These are phyloP conservation scores for Drosophila infuscata DNA, from an alignment of 2,888 invertebrate species.

Conservation along the genomic window DNA sequence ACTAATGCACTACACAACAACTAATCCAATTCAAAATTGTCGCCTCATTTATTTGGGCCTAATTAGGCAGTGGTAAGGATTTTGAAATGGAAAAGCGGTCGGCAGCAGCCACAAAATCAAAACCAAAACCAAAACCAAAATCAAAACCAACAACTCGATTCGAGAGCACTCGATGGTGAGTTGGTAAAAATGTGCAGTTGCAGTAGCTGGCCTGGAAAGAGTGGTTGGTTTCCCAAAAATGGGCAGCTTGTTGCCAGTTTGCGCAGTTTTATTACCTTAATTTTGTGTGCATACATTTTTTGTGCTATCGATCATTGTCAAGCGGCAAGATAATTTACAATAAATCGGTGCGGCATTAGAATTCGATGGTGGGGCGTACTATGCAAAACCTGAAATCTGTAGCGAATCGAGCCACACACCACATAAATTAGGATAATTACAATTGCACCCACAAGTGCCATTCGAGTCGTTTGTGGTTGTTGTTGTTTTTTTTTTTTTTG, in stretches of 20 bases:
- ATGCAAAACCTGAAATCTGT: conserved; percentile 32
- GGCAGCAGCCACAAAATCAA: conserved; percentile 18
- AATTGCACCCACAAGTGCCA: conserved; percentile 81
- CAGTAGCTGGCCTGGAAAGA: conserved; percentile 1
- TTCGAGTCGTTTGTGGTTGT: conserved; percentile 49
- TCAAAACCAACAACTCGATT: conserved; percentile 11
- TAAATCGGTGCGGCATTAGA: conserved; percentile 74
- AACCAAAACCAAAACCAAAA: not conserved
- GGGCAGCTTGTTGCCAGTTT: conserved; percentile 8
- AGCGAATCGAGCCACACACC: conserved; percentile 45
- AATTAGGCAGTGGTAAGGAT: conserved; percentile 57
- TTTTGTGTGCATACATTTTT: conserved; percentile 67
- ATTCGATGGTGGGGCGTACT: conserved; percentile 45
- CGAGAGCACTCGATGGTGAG: conserved; percentile 29
- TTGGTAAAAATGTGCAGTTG: conserved; percentile 1
- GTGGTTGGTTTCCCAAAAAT: conserved; percentile 18
- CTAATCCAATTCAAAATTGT: conserved; percentile 35
- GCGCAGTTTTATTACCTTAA: conserved; percentile 54
- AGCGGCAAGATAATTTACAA: conserved; percentile 71
- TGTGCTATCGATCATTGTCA: conserved; percentile 77
- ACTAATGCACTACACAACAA: conserved; percentile 54
- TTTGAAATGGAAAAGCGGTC: conserved; percentile 43
- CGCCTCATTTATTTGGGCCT: conserved; percentile 63
- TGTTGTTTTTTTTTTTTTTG: conserved; percentile 10
- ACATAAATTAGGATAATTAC: conserved; percentile 81